A percentile compares a stretch with the other conserved stretches of the same genome.
Conservation (phyloP, 2,113 vertebrate genomes). For the Stercorarius parasiticus region DNA sequence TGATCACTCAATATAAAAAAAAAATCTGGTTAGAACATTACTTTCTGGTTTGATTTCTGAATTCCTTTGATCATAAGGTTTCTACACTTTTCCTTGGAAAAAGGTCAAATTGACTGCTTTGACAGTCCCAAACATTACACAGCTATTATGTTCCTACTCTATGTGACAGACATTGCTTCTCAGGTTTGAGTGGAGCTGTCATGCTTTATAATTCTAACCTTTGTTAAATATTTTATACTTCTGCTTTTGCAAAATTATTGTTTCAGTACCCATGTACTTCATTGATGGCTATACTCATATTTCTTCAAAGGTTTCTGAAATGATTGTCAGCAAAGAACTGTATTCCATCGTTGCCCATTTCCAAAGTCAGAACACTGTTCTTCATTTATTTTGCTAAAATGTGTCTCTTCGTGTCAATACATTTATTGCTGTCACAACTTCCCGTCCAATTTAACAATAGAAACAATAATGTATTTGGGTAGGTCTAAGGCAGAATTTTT, state of each 20-base stretch:
- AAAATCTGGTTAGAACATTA: neutral
- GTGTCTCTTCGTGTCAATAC: neutral
- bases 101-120: neutral
- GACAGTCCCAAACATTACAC: neutral
- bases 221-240: neutral
- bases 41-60: neutral
- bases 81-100: neutral
- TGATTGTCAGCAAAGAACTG: fast-evolving
- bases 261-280: neutral
- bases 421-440: neutral
- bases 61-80: neutral
- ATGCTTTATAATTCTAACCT: neutral
- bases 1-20: neutral
- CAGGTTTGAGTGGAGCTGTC: neutral
- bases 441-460: neutral
- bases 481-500: neutral
- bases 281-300: neutral
- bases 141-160: neutral
- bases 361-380: neutral
- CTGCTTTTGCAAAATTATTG: neutral
- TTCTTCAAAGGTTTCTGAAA: neutral
- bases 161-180: neutral
- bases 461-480: neutral
- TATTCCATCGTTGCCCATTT: neutral
- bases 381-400: neutral